Conservation (phyloP, 2,797 vertebrate genomes). For the Phrynocephalus forsythii region DNA sequence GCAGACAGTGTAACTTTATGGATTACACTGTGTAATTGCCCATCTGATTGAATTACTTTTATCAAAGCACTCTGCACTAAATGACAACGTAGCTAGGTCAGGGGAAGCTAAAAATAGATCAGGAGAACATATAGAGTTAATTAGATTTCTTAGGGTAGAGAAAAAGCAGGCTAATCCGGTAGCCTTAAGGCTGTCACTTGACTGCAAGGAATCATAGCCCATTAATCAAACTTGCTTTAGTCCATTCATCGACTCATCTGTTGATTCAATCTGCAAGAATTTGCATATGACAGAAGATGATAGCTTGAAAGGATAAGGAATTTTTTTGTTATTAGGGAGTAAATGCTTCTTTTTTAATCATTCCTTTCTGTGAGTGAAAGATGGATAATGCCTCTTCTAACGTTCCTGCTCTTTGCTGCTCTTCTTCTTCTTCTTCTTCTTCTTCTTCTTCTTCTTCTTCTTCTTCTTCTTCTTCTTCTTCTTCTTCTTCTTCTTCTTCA, state of each 20-base stretch:
- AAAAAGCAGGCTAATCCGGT: constrained; percentile 41
- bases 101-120: constrained; percentile 68
- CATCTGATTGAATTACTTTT: constrained; percentile 36
- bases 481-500: no score
- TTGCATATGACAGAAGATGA: neutral
- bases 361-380: neutral
- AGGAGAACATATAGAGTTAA: constrained; percentile 60
- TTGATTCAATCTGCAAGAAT: neutral
- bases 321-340: neutral
- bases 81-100: constrained; percentile 59
- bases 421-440: neutral
- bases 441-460: no score
- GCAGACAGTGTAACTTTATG: constrained; percentile 12
- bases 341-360: neutral
- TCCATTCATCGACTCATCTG: neutral
- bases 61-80: constrained; percentile 47
- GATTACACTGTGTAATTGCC: constrained; percentile 21
- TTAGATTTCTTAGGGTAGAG: constrained; percentile 46
- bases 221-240: neutral
- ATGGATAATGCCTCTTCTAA: neutral
- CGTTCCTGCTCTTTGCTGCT: neutral
- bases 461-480: no score
- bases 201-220: neutral
- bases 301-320: neutral
- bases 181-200: neutral